Percentiles rank a stretch among this genome's conserved stretches.
phyloP scores from a whole-genome alignment of 1,140 invertebrate genomes.

The Drosophila azteca region DNA sequence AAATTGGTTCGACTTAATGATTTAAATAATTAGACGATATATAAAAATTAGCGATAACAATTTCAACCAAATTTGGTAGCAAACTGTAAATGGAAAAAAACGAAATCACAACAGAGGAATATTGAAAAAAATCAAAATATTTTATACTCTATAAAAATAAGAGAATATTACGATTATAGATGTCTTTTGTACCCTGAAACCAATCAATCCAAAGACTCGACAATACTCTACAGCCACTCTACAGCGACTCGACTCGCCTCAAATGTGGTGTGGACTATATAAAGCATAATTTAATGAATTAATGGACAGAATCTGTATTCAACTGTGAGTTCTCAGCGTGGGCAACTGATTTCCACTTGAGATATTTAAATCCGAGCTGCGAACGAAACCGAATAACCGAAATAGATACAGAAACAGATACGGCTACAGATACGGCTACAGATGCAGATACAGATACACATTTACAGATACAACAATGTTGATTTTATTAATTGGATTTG shows the following conservation, averaged over 20 bases:
- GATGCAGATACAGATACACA: conserved; percentile 31
- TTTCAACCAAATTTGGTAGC: conserved; percentile 57
- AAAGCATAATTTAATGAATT: conserved; percentile 77
- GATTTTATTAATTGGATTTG: conserved; percentile 81
- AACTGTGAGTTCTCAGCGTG: conserved; percentile 55
- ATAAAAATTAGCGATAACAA: conserved; percentile 64
- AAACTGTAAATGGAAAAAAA: conserved; percentile 11
- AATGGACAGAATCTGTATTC: conserved; percentile 45
- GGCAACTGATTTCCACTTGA: conserved; percentile 69
- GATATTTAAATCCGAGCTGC: conserved; percentile 55
- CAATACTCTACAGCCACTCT: not conserved
- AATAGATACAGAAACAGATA: conserved; percentile 27
- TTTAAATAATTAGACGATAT: conserved; percentile 66
- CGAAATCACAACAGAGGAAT: not conserved
- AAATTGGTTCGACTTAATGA: conserved; percentile 59
- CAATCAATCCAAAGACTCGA: conserved; percentile 1
- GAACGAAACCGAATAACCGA: conserved; percentile 30
- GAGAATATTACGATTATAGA: not conserved
- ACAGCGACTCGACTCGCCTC: conserved; percentile 15
- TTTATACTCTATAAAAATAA: conserved; percentile 9
- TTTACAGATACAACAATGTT: conserved; percentile 58
- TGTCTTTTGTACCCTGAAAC: too few relatives aligned
- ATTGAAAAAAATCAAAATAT: not conserved
- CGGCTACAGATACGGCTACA: conserved; percentile 27
- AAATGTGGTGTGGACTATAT: conserved; percentile 32